Evolutionary conservation across 2,113 vertebrate genomes (phyloP), one percentile per base, ranked within the genome.

Genomic region (Mormoops blainvillei): DNA sequence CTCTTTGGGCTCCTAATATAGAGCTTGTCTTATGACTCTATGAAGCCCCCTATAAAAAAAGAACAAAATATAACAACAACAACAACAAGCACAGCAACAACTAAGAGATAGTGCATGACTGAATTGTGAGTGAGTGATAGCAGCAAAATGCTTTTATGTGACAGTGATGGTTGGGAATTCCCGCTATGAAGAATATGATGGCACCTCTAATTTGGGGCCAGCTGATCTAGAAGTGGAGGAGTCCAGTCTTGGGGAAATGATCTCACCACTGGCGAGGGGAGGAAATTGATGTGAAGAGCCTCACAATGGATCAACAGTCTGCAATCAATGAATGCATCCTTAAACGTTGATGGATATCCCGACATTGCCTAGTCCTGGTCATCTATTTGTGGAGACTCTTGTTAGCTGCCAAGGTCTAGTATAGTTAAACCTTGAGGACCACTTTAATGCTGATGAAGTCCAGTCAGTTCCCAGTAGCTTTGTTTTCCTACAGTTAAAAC

Each of bases 341-440:
- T 74, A 78, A 58, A 7, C 67, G 61, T 38, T 14, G 93, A 63
- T 56, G 50, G 41, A 28, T 77, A 93, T 86, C 86, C 77, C 90
- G 96, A 88, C 87, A 67, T 28, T 84, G 94, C 93, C 61, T 80
- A 92, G 82, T 43, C 87, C 83, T 96, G 68, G 48, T 31, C 12
- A 1, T 74, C 96, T 89, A 11, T 96, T 96, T 93, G 83, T 81
- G 28, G 28, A 95, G 52, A 88, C 84, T 83, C 26, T 0, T 0
- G 5, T 2, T 89, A 92, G 11, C 95, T 87, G 89, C 20, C 48
- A 87, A 68, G 38, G 7, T 82, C 48, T 28, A 0, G 71, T 41
- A 63, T 87, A 56, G 73, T 61, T 22, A 77, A 74, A 24, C 28
- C 4, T 8, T 2, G 41, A 14, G 71, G 20, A 43, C 52, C 33